These are phyloP conservation scores for Drosophila paranaensis DNA, from an alignment of 2,888 invertebrate species.

Conservation along the genomic window DNA sequence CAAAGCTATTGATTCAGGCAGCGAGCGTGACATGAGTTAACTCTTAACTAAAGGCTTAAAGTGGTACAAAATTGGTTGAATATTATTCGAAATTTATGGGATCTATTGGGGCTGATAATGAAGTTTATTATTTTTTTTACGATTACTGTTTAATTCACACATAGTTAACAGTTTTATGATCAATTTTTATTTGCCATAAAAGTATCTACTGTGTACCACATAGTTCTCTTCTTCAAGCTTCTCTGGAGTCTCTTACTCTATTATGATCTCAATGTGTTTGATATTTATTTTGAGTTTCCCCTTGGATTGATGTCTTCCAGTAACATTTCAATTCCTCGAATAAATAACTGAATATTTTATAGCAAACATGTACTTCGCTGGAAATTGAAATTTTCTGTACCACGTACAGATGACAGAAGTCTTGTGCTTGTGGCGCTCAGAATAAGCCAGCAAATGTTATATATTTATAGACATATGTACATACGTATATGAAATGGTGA, in stretches of 20 bases:
- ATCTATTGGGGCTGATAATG: background rate
- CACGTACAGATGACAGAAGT: background rate
- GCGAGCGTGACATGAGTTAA: conserved; percentile 11
- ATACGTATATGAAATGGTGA: conserved; percentile 15
- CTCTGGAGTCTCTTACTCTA: background rate
- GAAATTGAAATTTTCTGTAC: conserved; percentile 10
- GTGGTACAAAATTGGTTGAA: background rate
- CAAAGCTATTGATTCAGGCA: conserved; percentile 37
- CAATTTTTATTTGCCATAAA: background rate
- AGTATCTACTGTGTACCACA: background rate
- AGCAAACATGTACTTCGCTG: conserved; percentile 17
- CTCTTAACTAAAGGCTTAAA: background rate
- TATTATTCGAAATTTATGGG: background rate
- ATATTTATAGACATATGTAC: background rate
- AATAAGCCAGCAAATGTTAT: conserved; percentile 1
- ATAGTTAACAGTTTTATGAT: background rate
- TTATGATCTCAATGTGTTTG: background rate
- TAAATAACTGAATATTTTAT: background rate
- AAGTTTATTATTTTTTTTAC: background rate
- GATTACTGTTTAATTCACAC: conserved; percentile 4
- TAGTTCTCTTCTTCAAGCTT: background rate
- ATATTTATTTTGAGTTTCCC: background rate
- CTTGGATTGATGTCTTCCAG: background rate
- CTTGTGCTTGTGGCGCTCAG: background rate
- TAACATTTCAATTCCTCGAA: conserved; percentile 10